Evolutionary conservation across 2,888 invertebrate species (phyloP), one percentile per base, ranked within the genome.

Genomic region (Leptopilina drosophilae): DNA sequence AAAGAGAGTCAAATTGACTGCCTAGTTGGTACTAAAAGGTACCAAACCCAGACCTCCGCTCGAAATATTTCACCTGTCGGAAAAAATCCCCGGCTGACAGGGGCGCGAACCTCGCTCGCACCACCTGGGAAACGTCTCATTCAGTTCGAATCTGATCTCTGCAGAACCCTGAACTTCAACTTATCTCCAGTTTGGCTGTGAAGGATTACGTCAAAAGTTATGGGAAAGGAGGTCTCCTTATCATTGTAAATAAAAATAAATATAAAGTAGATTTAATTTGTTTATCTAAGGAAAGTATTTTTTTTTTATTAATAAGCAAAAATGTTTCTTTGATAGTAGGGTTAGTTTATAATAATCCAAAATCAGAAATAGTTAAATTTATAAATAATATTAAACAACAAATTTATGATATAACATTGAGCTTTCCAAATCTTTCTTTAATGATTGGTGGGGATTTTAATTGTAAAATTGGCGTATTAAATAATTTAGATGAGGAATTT

Each of bases 341-440:
- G 14, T 5, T n/a, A 59, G n/a, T 59, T n/a, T 59, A 59, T 59
- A 59, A n/a, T n/a, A 59, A 59, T n/a, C 59, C 59, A n/a, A 59
- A 14, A 3, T 59, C 59, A n/a, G 59, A 59, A 14, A 59, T 59
- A 59, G 5, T 5, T 2, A n/a, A 59, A 5, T n/a, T 59, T 59
- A 6, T 59, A 59, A n/a, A 59, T 59, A 59, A n/a, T n/a, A 59
- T 59, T 59, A 59, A 59, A 14, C n/a, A n/a, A n/a, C 14, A n/a
- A 59, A n/a, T 59, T 59, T n/a, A 59, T 59, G 14, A 59, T n/a
- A 59, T 59, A n/a, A n/a, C n/a, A 5, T 59, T 59, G n/a, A 59
- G 6, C n/a, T 59, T n/a, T n/a, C 59, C 59, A 2, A n/a, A n/a
- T 14, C 3, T 59, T 59, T 15, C 59, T n/a, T 59, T 59, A n/a